These are phyloP conservation scores for Lithophane ornitopus DNA, from an alignment of 2,888 invertebrate genomes.

Conservation along the genomic window DNA sequence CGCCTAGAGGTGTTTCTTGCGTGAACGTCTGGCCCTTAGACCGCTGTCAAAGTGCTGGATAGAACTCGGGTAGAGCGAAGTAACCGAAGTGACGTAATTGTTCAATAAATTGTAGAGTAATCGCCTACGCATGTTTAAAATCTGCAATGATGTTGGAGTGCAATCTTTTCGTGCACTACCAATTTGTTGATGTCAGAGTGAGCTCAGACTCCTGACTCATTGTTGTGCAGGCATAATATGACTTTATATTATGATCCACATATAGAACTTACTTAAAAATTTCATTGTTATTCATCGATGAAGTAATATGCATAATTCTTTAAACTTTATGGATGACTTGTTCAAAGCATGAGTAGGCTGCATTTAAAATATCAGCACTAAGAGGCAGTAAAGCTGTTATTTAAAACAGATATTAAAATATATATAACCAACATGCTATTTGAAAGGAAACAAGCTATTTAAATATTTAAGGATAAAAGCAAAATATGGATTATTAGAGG, in stretches of 20 bases:
- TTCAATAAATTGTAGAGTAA: conserved; percentile 67
- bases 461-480: conserved; percentile 47
- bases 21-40: conserved; percentile 67
- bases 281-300: conserved; percentile 41
- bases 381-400: conserved; percentile 18
- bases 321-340: conserved; percentile 22
- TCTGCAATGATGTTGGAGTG: conserved; percentile 66
- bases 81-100: conserved; percentile 66
- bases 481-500: conserved; percentile 49
- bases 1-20: conserved; percentile 75
- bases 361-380: conserved; percentile 27
- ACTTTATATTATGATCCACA: conserved; percentile 59
- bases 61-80: conserved; percentile 44
- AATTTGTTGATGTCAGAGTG: conserved; percentile 77
- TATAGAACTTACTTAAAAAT: conserved; percentile 52
- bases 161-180: conserved; percentile 69
- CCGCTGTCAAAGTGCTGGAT: conserved; percentile 54
- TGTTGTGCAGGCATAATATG: conserved; percentile 50
- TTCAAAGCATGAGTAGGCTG: conserved; percentile 18
- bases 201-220: conserved; percentile 77
- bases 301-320: conserved; percentile 24
- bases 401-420: conserved; percentile 27
- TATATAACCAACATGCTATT: conserved; percentile 13
- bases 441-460: conserved; percentile 46
- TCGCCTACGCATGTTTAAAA: conserved; percentile 72